Percentiles rank a stretch among this genome's conserved stretches.
Evolutionary conservation across 2,888 invertebrate genomes (phyloP).

Genomic region (Zootermopsis nevadensis): DNA sequence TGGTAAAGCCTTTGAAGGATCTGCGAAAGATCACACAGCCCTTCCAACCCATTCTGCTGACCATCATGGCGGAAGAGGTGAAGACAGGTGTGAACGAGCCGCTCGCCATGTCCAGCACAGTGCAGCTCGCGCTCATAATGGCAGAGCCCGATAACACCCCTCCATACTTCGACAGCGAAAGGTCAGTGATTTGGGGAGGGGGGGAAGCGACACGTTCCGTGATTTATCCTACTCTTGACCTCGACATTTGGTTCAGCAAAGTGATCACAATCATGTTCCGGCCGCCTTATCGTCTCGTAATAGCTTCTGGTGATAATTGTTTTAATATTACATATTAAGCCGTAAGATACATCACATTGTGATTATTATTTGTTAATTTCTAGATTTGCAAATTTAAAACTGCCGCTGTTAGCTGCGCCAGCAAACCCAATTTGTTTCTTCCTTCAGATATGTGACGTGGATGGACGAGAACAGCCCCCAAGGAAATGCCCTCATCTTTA

Average conservation of each 20-base stretch:
- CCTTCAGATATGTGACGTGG: constrained; percentile 77
- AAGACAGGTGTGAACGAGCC: constrained; percentile 78
- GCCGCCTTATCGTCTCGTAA: no score
- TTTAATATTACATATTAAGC: no score
- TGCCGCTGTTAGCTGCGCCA: no score
- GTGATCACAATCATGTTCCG: no score
- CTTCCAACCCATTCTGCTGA: constrained; percentile 85
- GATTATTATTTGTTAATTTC: no score
- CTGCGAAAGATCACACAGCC: constrained; percentile 83
- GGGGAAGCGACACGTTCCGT: no score
- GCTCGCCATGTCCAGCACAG: constrained; percentile 83
- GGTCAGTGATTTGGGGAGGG: no score
- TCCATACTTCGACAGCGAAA: constrained; percentile 82
- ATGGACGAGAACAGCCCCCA: constrained; percentile 85
- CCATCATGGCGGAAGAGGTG: constrained; percentile 88
- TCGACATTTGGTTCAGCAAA: no score
- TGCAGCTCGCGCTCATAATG: constrained; percentile 84
- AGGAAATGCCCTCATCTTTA: constrained; percentile 79
- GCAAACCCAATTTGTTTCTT: background rate
- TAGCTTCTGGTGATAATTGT: no score
- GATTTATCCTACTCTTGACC: no score
- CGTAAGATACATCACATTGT: no score
- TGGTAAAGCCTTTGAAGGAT: constrained; percentile 80
- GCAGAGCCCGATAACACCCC: constrained; percentile 79
- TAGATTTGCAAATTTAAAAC: no score